Evolutionary conservation across 2,888 invertebrate species (phyloP), one percentile per base, ranked within the genome.

Genomic region (Idaea biselata): DNA sequence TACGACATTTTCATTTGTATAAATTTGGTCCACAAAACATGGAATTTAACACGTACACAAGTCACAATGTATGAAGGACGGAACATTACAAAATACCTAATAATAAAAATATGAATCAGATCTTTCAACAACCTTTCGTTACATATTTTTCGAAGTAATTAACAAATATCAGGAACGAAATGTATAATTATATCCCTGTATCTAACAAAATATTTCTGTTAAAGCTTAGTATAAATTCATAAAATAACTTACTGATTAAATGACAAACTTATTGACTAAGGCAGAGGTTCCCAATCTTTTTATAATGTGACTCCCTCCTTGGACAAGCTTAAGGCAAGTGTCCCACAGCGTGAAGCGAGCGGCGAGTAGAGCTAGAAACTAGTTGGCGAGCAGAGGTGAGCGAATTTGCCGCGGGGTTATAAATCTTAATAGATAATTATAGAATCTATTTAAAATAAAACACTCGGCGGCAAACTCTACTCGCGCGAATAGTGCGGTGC

Each of bases 141-240:
- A 63, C 62, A 18, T 31, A 59, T 61, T 33, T 58, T 61, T 18
- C 18, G 62, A 33, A 57, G 7, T 61, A 44, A 53, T 17, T 59
- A 63, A 60, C 61, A 66, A 63, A 63, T 61, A 62, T 58, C 57
- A 18, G 68, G 70, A 72, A 70, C 68, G 68, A 58, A 68, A 56
- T 56, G 17, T 16, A 63, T 63, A 67, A 65, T 68, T 55, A 54
- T 62, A 72, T 68, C 72, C 72, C 72, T 72, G 72, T 72, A 70
- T 63, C 63, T 66, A 64, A 62, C 65, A 65, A 61, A 64, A 61
- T 57, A 62, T 55, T 57, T 63, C 60, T 16, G 44, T 62, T 66
- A 69, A 68, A 68, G 59, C 65, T 66, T 68, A 62, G 11, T 62
- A 62, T 64, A 63, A 63, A 65, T 66, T 64, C 60, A 63, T 60